Conservation (phyloP, 1,140 invertebrate genomes). For the Formica selysi region DNA sequence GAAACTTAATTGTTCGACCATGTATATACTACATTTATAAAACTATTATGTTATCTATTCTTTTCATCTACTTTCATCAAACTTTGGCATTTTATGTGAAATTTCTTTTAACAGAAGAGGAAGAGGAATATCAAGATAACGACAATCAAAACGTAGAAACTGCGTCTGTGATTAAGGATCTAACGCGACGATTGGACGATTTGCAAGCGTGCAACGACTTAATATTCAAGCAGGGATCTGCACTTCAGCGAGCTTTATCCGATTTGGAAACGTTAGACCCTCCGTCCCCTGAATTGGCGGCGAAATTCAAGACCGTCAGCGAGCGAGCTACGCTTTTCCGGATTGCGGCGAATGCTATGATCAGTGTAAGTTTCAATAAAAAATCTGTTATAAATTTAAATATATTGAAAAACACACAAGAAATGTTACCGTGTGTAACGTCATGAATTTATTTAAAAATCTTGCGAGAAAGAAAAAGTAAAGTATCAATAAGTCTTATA, state of each 20-base stretch:
- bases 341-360: slow-evolving; percentile 98
- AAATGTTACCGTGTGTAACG: not conserved
- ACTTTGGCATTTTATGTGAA: slow-evolving; percentile 41
- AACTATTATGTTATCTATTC: not conserved
- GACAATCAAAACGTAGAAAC: slow-evolving; percentile 84
- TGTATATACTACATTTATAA: not conserved
- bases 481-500: not conserved
- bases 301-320: slow-evolving; percentile 92
- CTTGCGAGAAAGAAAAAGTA: not conserved
- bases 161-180: slow-evolving; percentile 87
- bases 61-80: slow-evolving; percentile 18
- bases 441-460: not conserved
- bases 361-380: slow-evolving; percentile 92
- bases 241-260: slow-evolving; percentile 93
- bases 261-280: slow-evolving; percentile 93
- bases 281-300: slow-evolving; percentile 87
- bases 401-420: too few species aligned
- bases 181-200: slow-evolving; percentile 92
- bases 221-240: slow-evolving; percentile 94
- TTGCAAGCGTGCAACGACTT: slow-evolving; percentile 96
- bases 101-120: slow-evolving; percentile 91
- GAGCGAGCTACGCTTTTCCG: slow-evolving; percentile 97
- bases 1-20: not conserved
- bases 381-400: not conserved
- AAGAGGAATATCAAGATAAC: slow-evolving; percentile 89